Evolutionary conservation across 2,113 vertebrate species (phyloP).

Genomic region (Theristicus caerulescens): DNA sequence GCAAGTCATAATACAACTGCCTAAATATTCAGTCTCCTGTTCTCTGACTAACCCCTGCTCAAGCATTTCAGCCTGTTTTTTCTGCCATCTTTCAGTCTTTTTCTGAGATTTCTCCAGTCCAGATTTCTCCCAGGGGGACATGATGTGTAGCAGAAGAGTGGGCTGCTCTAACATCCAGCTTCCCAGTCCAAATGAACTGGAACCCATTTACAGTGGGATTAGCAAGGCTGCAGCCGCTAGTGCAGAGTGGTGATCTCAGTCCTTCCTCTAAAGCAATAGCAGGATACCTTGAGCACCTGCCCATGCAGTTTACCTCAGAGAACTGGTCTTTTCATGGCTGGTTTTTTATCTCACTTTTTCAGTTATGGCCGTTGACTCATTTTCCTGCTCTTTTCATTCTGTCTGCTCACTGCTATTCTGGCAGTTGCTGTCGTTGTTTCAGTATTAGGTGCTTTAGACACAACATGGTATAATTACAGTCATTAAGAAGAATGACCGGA

Average conservation of each 20-base stretch:
- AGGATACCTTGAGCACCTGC: background rate
- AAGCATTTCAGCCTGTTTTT: background rate
- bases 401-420: background rate
- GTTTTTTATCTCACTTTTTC: background rate
- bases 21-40: background rate
- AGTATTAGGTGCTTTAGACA: background rate
- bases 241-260: background rate
- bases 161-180: background rate
- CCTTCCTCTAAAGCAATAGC: background rate
- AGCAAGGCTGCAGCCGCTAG: background rate
- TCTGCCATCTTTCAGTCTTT: background rate
- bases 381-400: slow-evolving; percentile 34
- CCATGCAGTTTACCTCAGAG: background rate
- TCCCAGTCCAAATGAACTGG: background rate
- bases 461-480: background rate
- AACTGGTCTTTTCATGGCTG: background rate
- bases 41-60: background rate
- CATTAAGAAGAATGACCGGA: background rate
- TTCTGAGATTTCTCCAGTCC: background rate
- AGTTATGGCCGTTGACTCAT: slow-evolving; percentile 3
- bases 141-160: background rate
- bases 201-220: background rate
- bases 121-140: background rate
- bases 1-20: background rate
- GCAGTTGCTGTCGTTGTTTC: background rate